Conservation (phyloP, 2,113 vertebrate species). For the Blennius ocellaris region DNA sequence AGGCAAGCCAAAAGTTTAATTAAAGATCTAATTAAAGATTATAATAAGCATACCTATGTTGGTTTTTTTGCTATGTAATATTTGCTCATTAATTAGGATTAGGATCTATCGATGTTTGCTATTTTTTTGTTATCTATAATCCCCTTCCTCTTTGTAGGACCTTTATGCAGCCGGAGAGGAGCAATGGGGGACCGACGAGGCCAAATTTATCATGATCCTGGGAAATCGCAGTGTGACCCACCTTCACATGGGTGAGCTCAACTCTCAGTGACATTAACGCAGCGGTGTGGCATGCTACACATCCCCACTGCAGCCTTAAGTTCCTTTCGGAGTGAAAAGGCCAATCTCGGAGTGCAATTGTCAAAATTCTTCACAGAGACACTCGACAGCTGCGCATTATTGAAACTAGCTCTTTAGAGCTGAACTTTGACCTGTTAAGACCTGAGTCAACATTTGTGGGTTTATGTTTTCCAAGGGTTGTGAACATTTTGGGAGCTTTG, state of each 20-base stretch:
- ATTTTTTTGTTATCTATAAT: background rate
- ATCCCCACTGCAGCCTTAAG: slow-evolving; percentile 7
- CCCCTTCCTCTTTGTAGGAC: slow-evolving; percentile 78
- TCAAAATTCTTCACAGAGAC: background rate
- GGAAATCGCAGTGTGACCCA: slow-evolving; percentile 94
- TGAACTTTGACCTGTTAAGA: background rate
- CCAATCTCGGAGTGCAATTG: background rate
- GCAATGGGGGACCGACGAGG: slow-evolving; percentile 96
- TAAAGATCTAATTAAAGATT: no score
- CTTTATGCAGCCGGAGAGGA: slow-evolving; percentile 92
- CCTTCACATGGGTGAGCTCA: slow-evolving; percentile 89
- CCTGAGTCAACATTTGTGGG: no score
- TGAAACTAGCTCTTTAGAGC: background rate
- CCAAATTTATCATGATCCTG: slow-evolving; percentile 95
- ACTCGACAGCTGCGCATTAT: background rate
- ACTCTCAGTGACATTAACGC: slow-evolving; percentile 18
- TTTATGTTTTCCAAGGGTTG: no score
- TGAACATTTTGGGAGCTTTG: no score
- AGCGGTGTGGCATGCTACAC: slow-evolving; percentile 22
- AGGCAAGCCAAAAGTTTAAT: no score
- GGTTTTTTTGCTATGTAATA: no score
- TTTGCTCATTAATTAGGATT: no score
- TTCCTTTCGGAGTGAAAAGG: background rate
- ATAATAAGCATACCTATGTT: no score
- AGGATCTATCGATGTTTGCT: background rate